Evolutionary conservation across 2,797 vertebrate genomes (phyloP).

Genomic region (Gallinago solitaria): DNA sequence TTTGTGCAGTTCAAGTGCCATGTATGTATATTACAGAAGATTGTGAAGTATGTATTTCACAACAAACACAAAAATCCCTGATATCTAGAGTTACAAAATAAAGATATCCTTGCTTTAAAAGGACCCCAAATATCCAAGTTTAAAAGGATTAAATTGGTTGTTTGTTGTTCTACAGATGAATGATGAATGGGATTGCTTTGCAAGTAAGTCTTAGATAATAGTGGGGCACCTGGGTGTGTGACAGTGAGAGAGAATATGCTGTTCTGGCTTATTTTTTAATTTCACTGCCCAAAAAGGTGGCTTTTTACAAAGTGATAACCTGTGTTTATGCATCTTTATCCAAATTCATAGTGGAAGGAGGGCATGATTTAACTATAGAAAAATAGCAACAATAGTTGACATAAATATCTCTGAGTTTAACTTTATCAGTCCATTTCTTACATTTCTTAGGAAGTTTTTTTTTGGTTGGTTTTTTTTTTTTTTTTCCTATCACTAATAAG

Average conservation of each 20-base stretch:
- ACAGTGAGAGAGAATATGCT: background rate
- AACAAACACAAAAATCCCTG: background rate
- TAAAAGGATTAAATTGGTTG: background rate
- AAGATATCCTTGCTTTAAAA: background rate
- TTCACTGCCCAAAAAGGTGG: background rate
- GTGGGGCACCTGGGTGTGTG: background rate
- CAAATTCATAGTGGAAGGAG: background rate
- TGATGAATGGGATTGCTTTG: background rate
- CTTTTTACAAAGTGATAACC: background rate
- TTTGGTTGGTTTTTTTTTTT: background rate
- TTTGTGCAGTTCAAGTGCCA: background rate
- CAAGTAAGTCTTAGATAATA: background rate
- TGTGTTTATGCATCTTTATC: background rate
- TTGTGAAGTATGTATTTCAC: background rate
- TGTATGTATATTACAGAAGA: background rate
- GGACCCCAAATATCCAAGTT: background rate
- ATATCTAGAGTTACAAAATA: background rate
- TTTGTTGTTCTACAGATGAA: background rate
- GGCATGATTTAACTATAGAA: background rate
- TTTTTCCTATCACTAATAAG: background rate
- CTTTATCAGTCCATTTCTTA: background rate
- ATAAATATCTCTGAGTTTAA: background rate
- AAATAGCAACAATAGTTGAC: background rate
- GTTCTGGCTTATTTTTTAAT: background rate
- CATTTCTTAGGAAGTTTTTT: background rate